These are phyloP conservation scores for Chroicocephalus ridibundus DNA, from an alignment of 2,113 vertebrate species.

Conservation along the genomic window DNA sequence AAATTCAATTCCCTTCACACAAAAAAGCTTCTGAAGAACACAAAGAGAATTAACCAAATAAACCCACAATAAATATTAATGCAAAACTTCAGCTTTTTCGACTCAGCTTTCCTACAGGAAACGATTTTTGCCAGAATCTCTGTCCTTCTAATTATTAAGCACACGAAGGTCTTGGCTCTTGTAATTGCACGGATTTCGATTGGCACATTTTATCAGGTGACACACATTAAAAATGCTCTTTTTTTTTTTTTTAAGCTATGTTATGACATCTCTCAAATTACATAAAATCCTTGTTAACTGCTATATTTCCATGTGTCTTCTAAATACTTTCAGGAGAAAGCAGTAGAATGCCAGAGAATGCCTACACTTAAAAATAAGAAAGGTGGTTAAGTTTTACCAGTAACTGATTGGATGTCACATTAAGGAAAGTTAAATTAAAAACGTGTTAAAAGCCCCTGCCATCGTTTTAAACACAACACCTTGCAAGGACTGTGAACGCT, in stretches of 20 bases:
- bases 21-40: neutral
- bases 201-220: neutral
- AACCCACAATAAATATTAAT: neutral
- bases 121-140: neutral
- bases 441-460: neutral
- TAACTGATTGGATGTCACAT: neutral
- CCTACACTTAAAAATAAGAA: neutral
- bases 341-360: neutral
- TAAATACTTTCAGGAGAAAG: neutral
- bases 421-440: neutral
- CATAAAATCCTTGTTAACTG: neutral
- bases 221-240: neutral
- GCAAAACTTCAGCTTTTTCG: neutral
- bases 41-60: neutral
- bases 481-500: neutral
- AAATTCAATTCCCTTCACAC: neutral
- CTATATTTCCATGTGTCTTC: neutral
- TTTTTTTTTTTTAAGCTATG: neutral
- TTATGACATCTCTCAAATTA: neutral
- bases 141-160: neutral
- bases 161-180: neutral
- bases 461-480: neutral
- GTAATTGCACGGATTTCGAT: neutral
- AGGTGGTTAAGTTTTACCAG: neutral
- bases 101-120: neutral